A percentile compares a stretch with the other conserved stretches of the same genome.
phyloP scores from a whole-genome alignment of 1,140 invertebrate species.

The Camponotus floridanus region DNA sequence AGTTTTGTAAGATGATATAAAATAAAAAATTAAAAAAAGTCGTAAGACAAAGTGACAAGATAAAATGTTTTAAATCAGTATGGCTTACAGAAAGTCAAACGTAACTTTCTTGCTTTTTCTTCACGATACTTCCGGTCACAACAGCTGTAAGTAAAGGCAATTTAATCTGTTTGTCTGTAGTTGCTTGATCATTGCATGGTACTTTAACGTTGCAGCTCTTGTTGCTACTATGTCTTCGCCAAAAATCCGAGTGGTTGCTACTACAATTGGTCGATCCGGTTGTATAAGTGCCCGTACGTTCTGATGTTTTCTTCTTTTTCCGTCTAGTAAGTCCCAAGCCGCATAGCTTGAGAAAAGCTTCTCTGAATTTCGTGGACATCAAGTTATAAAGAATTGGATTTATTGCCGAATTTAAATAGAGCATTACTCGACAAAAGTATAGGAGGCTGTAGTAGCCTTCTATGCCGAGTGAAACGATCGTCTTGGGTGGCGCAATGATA shows the following conservation, averaged over 20 bases:
- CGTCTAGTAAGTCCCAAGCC: constrained; percentile 69
- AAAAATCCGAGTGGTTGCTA: constrained; percentile 80
- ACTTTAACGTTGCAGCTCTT: constrained; percentile 77
- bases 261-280: constrained; percentile 79
- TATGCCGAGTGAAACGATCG: constrained; percentile 88
- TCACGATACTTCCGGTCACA: constrained; percentile 69
- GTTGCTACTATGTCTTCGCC: constrained; percentile 79
- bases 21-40: neutral
- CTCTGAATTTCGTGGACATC: constrained; percentile 96
- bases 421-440: constrained; percentile 94
- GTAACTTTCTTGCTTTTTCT: constrained; percentile 79
- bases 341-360: constrained; percentile 91
- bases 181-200: constrained; percentile 46
- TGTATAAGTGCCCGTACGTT: constrained; percentile 74
- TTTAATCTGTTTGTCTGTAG: constrained; percentile 74
- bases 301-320: constrained; percentile 74
- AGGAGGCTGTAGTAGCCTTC: constrained; percentile 94
- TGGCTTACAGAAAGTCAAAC: constrained; percentile 68
- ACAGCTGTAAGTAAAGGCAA: constrained; percentile 75
- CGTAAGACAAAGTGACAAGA: neutral
- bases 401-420: constrained; percentile 95
- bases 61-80: neutral
- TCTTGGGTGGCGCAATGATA: constrained; percentile 90
- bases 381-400: constrained; percentile 96
- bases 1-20: neutral